Evolutionary conservation across 2,888 invertebrate genomes (phyloP), one percentile per base, ranked within the genome.

Genomic region (Erynnis tages): DNA sequence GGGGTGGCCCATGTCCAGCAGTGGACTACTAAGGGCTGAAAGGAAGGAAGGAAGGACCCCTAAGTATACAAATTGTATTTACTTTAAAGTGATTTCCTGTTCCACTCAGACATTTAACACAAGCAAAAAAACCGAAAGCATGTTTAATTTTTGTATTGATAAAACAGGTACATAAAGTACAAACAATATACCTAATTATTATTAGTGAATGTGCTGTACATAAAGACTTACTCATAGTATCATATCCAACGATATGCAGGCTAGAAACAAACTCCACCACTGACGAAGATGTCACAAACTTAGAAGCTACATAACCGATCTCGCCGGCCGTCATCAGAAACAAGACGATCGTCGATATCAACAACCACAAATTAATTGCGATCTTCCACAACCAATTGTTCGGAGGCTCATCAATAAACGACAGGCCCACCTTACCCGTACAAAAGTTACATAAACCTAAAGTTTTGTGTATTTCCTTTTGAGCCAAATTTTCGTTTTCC

Each of bases 171-270:
- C n/a, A n/a, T n/a, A n/a, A n/a, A n/a, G n/a, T n/a, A n/a, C n/a
- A n/a, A n/a, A n/a, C n/a, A n/a, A n/a, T n/a, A n/a, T n/a, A n/a
- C n/a, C n/a, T n/a, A n/a, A n/a, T n/a, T n/a, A n/a, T n/a, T n/a
- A n/a, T n/a, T n/a, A n/a, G n/a, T n/a, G n/a, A n/a, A n/a, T n/a
- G n/a, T n/a, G n/a, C n/a, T n/a, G n/a, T n/a, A n/a, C n/a, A n/a
- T n/a, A n/a, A n/a, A n/a, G 2, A 74, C 76, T 75, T 58, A 84
- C 84, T 81, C 74, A 82, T 77, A 5, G 67, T 67, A 41, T 76
- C 84, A 38, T 84, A 84, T 14, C 82, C 83, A 19, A 77, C 73
- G 49, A 82, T 76, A 54, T 84, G 83, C 54, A 84, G 63, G 48
- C 78, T 71, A 1, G 74, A 70, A 10, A 82, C 69, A 43, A 82